A percentile compares a stretch with the other conserved stretches of the same genome.
Evolutionary conservation across 1,140 invertebrate genomes (phyloP).

Genomic region (Pomacea maculata): DNA sequence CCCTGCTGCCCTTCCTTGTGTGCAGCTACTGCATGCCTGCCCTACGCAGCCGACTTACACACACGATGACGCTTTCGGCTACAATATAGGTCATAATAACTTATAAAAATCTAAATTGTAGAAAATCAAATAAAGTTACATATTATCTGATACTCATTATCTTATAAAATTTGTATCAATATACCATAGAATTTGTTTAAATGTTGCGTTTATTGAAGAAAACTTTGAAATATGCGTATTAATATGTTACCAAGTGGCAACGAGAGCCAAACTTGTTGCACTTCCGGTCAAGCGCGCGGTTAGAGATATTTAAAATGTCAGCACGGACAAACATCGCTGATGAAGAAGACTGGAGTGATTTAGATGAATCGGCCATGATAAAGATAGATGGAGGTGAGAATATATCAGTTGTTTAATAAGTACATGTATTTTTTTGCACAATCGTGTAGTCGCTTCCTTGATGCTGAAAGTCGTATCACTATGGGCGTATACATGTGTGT

Average conservation of each 20-base stretch:
- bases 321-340: background rate
- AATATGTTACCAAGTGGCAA: conserved; percentile 16
- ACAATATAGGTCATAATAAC: conserved; percentile 6
- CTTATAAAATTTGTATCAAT: background rate
- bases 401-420: too few relatives aligned
- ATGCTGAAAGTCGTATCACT: too few relatives aligned
- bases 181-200: background rate
- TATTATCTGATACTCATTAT: background rate
- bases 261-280: background rate
- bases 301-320: background rate
- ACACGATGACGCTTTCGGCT: conserved; percentile 15
- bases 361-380: conserved; percentile 5
- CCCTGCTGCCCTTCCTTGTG: too few relatives aligned
- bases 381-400: background rate
- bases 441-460: too few relatives aligned
- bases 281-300: conserved; percentile 15
- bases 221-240: background rate
- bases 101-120: background rate
- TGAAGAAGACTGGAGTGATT: conserved; percentile 16
- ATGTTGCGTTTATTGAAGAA: background rate
- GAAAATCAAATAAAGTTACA: background rate
- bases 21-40: too few relatives aligned
- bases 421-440: too few relatives aligned
- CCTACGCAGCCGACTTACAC: background rate
- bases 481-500: too few relatives aligned